phyloP scores from a whole-genome alignment of 2,113 vertebrate genomes.

The Sprattus sprattus region DNA sequence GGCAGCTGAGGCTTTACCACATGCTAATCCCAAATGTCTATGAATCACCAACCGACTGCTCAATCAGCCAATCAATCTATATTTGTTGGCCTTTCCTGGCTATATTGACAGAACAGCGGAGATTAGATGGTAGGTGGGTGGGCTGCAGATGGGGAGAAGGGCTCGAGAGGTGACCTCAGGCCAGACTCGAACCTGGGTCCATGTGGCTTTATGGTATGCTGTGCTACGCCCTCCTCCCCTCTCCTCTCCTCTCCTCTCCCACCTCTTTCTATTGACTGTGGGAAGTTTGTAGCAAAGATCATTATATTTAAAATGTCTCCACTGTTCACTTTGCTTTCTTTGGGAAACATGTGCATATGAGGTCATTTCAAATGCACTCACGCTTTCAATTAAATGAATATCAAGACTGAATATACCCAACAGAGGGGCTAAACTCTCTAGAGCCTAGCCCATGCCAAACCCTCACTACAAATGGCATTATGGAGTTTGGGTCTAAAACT shows the following conservation, averaged over 20 bases:
- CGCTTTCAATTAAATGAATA: not conserved
- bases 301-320: not conserved
- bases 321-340: not conserved
- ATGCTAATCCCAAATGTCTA: not conserved
- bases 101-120: not conserved
- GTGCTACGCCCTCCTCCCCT: no score
- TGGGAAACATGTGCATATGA: conserved; percentile 11
- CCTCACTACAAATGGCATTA: not conserved
- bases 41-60: not conserved
- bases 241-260: no score
- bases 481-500: no score
- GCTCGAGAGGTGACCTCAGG: no score
- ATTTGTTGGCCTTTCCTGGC: not conserved
- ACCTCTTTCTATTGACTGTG: not conserved
- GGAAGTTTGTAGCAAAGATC: not conserved
- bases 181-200: no score
- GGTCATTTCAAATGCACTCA: conserved; percentile 7
- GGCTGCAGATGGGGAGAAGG: no score
- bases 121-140: no score
- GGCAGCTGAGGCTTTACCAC: not conserved
- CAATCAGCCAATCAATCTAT: not conserved
- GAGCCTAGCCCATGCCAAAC: not conserved
- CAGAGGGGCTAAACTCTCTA: not conserved
- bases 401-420: not conserved
- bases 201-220: no score